Conservation (phyloP, 2,113 vertebrate species). For the Aythya baeri region DNA sequence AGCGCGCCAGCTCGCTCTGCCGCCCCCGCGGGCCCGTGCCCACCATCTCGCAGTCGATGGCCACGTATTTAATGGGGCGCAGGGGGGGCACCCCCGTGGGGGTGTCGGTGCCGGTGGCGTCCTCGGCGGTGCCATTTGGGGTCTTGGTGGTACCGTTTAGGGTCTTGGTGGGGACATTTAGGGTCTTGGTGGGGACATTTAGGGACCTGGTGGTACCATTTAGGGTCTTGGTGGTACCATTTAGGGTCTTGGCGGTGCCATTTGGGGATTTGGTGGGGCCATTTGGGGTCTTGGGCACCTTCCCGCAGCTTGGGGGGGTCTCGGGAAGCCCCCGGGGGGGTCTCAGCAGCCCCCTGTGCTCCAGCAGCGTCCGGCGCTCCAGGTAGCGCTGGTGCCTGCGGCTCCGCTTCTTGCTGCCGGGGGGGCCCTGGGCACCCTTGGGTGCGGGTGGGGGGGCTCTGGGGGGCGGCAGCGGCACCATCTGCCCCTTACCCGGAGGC, state of each 20-base stretch:
- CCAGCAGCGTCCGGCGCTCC: constrained; percentile 65
- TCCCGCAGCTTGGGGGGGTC: accelerated
- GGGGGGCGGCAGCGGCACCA: not conserved
- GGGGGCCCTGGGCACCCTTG: not conserved
- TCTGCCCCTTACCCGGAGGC: constrained; percentile 27
- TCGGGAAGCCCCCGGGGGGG: accelerated
- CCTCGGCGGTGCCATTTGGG: not conserved
- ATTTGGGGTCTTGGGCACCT: not conserved
- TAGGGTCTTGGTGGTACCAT: too few relatives aligned
- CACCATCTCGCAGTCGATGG: constrained; percentile 98
- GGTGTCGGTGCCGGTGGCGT: constrained; percentile 49
- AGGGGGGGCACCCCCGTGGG: constrained; percentile 2
- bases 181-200: too few relatives aligned
- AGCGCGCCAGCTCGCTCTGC: constrained; percentile 89
- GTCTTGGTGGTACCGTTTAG: too few relatives aligned
- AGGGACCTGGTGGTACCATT: too few relatives aligned
- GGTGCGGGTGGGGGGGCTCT: not conserved
- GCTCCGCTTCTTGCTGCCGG: constrained; percentile 71
- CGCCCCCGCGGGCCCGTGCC: constrained; percentile 87
- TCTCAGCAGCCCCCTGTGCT: constrained; percentile 62
- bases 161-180: too few relatives aligned
- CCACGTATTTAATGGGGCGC: constrained; percentile 76
- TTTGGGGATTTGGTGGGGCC: too few relatives aligned
- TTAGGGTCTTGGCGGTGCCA: too few relatives aligned
- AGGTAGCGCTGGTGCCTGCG: constrained; percentile 77